Evolutionary conservation across 2,888 invertebrate genomes (phyloP).

Genomic region (Rapana venosa): DNA sequence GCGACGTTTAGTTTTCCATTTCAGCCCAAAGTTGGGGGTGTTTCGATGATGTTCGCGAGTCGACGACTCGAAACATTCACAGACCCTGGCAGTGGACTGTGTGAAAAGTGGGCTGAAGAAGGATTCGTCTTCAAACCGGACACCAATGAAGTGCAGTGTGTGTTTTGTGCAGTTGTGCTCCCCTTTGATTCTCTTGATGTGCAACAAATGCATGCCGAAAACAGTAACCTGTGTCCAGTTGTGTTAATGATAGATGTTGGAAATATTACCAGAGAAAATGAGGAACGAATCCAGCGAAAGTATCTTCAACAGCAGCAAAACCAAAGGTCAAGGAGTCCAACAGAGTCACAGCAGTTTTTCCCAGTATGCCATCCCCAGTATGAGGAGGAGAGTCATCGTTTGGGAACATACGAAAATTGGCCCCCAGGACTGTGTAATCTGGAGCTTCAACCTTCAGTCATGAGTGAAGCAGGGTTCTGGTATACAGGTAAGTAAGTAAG

Average conservation of each 20-base stretch:
- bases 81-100: background rate
- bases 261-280: constrained; percentile 3
- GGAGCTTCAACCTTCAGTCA: background rate
- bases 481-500: background rate
- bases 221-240: background rate
- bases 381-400: constrained; percentile 6
- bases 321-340: background rate
- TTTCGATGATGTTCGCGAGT: constrained; percentile 13
- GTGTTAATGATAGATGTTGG: constrained; percentile 22
- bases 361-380: constrained; percentile 10
- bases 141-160: constrained; percentile 1
- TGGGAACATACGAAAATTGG: constrained; percentile 21
- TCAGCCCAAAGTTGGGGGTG: constrained; percentile 13
- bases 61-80: constrained; percentile 21
- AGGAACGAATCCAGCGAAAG: background rate
- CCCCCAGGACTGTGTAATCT: background rate
- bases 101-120: constrained; percentile 14
- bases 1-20: constrained; percentile 9
- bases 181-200: constrained; percentile 20
- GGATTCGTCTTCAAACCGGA: constrained; percentile 3
- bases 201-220: constrained; percentile 3
- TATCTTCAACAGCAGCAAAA: constrained; percentile 19
- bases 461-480: constrained; percentile 25
- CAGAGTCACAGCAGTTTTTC: background rate
- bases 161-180: constrained; percentile 6